Percentiles rank a stretch among this genome's conserved stretches.
These are phyloP conservation scores for Centropristis striata DNA, from an alignment of 2,113 vertebrate genomes.

Conservation along the genomic window DNA sequence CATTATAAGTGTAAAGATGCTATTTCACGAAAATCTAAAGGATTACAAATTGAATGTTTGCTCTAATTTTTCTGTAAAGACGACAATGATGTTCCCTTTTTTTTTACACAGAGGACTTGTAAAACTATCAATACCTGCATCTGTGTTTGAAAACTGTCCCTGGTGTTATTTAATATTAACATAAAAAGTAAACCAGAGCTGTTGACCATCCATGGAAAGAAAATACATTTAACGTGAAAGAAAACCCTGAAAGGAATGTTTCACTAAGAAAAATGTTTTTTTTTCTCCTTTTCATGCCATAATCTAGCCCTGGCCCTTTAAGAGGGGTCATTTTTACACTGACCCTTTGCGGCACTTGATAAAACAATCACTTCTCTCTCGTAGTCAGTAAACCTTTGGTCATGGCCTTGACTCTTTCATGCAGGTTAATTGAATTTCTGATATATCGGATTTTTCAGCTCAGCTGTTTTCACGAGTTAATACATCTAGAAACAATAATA, in stretches of 20 bases:
- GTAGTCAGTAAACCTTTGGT: background rate
- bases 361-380: slow-evolving; percentile 8
- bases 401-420: slow-evolving; percentile 3
- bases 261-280: background rate
- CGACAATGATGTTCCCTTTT: background rate
- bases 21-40: background rate
- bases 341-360: slow-evolving; percentile 7
- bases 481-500: slow-evolving; percentile 7
- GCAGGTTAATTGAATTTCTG: background rate
- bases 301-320: background rate
- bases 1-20: no score
- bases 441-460: slow-evolving; percentile 5
- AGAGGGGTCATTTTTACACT: background rate
- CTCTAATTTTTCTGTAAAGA: background rate
- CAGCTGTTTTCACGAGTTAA: background rate
- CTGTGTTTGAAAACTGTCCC: background rate
- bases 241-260: background rate
- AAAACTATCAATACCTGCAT: no score
- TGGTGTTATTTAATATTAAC: background rate
- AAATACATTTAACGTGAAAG: background rate
- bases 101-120: background rate
- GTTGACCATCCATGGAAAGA: background rate
- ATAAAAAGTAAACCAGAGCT: background rate
- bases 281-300: background rate
- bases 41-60: background rate